A percentile compares a stretch with the other conserved stretches of the same genome.
phyloP scores from a whole-genome alignment of 1,140 invertebrate species.

The Bombus polaris region DNA sequence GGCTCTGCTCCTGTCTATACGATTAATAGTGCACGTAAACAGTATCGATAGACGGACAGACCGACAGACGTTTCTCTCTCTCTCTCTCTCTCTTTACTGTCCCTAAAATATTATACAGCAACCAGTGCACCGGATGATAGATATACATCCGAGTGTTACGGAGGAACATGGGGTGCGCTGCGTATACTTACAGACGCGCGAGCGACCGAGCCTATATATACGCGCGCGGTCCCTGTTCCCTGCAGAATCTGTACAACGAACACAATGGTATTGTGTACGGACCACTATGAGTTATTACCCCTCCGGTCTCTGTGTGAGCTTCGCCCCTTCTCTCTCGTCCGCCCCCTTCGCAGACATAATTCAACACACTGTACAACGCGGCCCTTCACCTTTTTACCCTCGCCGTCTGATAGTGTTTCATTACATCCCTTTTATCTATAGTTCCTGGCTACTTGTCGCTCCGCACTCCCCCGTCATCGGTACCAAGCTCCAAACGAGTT shows the following conservation, averaged over 20 bases:
- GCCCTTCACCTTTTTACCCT: constrained; percentile 70
- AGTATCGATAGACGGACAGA: constrained; percentile 11
- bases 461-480: neutral
- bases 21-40: constrained; percentile 40
- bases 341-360: constrained; percentile 74
- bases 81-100: neutral
- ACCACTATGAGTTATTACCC: constrained; percentile 80
- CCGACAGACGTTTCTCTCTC: neutral
- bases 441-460: constrained; percentile 29
- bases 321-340: constrained; percentile 51
- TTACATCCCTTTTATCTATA: constrained; percentile 67
- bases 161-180: neutral
- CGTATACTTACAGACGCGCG: constrained; percentile 33
- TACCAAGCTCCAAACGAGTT: neutral
- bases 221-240: constrained; percentile 55
- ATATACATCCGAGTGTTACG: constrained; percentile 35
- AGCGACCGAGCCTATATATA: constrained; percentile 11
- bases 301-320: constrained; percentile 70
- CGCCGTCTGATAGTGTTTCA: constrained; percentile 72
- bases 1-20: neutral
- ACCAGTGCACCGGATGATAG: constrained; percentile 11
- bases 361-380: constrained; percentile 76
- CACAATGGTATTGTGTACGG: constrained; percentile 80
- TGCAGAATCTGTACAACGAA: constrained; percentile 75
- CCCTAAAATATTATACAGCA: constrained; percentile 33